phyloP scores from a whole-genome alignment of 2,888 invertebrate species.

The Stenchaetothrips biformis region DNA sequence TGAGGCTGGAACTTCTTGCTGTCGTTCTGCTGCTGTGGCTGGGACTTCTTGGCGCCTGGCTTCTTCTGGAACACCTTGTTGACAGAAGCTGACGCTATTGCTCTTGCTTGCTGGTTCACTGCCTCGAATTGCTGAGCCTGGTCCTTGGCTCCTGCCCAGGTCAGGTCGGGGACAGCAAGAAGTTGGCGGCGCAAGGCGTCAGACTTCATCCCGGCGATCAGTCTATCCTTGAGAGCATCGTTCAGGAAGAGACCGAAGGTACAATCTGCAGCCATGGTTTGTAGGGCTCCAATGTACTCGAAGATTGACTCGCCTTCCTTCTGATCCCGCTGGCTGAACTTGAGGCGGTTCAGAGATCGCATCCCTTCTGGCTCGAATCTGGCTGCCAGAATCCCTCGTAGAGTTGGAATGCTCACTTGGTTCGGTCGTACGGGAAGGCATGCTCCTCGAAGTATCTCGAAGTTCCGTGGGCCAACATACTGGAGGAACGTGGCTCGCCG shows the following conservation, averaged over 20 bases:
- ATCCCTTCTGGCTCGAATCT: neutral
- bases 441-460: neutral
- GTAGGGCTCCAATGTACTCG: conserved; percentile 31
- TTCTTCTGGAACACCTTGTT: too few species aligned
- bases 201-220: neutral
- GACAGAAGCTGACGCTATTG: too few species aligned
- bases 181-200: neutral
- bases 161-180: neutral
- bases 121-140: neutral
- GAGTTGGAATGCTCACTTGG: neutral
- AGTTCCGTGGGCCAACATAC: neutral
- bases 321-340: neutral
- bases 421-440: neutral
- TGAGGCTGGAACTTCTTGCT: too few species aligned
- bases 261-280: conserved; percentile 30
- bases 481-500: neutral
- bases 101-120: neutral
- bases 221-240: conserved; percentile 33
- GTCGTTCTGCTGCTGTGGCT: too few species aligned
- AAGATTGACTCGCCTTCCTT: conserved; percentile 20
- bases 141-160: neutral
- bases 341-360: neutral
- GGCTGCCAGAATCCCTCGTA: neutral
- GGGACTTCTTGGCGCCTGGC: too few species aligned
- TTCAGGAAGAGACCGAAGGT: conserved; percentile 32